Conservation (phyloP, 2,113 vertebrate species). For the Parotia lawesii region DNA sequence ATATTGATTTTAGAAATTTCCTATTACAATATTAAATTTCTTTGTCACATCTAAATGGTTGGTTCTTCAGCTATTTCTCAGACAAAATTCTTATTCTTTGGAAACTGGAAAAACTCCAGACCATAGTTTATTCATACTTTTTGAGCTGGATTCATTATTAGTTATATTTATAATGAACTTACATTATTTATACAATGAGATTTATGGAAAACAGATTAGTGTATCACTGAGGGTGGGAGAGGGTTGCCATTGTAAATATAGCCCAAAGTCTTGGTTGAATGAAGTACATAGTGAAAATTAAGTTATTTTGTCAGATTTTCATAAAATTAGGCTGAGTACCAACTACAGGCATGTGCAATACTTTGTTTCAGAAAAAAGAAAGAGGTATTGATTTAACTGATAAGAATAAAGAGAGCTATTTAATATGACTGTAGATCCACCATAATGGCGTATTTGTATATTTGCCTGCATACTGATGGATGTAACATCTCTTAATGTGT, state of each 20-base stretch:
- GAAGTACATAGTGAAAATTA: not conserved
- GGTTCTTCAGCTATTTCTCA: constrained; percentile 7
- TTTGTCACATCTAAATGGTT: constrained; percentile 10
- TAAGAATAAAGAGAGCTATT: not conserved
- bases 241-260: not conserved
- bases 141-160: constrained; percentile 8
- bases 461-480: not conserved
- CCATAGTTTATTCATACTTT: constrained; percentile 18
- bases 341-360: not conserved
- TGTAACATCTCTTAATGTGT: not conserved
- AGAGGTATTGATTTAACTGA: constrained; percentile 12
- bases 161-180: constrained; percentile 39
- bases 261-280: not conserved
- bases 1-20: constrained; percentile 45
- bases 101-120: not conserved
- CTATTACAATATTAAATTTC: constrained; percentile 40
- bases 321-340: constrained; percentile 7
- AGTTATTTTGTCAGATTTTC: constrained; percentile 13
- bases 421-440: not conserved
- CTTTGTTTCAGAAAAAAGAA: not conserved
- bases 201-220: constrained; percentile 34
- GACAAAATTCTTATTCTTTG: not conserved
- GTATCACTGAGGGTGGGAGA: not conserved
- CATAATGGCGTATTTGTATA: constrained; percentile 1
- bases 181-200: constrained; percentile 18